Evolutionary conservation across 2,797 vertebrate species (phyloP).

Genomic region (Phrynocephalus forsythii): DNA sequence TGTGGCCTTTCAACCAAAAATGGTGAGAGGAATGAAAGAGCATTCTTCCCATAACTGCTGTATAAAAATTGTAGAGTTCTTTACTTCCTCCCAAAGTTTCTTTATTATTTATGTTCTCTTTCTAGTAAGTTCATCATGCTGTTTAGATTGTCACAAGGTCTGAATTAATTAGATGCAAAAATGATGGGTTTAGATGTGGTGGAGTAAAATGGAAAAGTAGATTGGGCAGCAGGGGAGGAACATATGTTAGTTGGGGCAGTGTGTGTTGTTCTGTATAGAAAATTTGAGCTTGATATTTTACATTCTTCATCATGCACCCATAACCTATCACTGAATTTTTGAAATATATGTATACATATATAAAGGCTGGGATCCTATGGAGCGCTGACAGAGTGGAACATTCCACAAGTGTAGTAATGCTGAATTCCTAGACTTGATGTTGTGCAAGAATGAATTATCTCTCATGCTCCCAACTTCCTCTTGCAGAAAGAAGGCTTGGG

Average conservation of each 20-base stretch:
- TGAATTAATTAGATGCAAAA: constrained; percentile 18
- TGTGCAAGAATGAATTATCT: too few relatives aligned
- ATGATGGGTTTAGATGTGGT: not conserved
- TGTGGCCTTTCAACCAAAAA: constrained; percentile 54
- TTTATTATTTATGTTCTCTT: constrained; percentile 17
- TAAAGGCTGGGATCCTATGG: too few relatives aligned
- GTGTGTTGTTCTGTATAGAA: constrained; percentile 9
- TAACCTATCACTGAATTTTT: constrained; percentile 14
- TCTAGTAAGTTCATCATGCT: constrained; percentile 14
- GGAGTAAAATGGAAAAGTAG: constrained; percentile 24
- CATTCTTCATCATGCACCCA: not conserved
- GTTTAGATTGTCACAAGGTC: constrained; percentile 46
- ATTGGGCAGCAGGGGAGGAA: constrained; percentile 39
- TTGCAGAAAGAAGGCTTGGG: too few relatives aligned
- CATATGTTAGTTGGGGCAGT: constrained; percentile 40
- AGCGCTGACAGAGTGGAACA: too few relatives aligned
- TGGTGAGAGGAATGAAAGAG: constrained; percentile 54
- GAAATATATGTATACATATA: not conserved
- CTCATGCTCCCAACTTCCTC: too few relatives aligned
- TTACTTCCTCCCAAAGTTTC: constrained; percentile 37
- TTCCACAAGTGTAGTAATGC: too few relatives aligned
- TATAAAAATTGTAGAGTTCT: not conserved
- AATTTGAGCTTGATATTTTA: constrained; percentile 25
- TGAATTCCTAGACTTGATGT: too few relatives aligned
- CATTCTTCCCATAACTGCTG: constrained; percentile 39